Conservation (phyloP, 2,797 vertebrate species). For the Myripristis jacobus region DNA sequence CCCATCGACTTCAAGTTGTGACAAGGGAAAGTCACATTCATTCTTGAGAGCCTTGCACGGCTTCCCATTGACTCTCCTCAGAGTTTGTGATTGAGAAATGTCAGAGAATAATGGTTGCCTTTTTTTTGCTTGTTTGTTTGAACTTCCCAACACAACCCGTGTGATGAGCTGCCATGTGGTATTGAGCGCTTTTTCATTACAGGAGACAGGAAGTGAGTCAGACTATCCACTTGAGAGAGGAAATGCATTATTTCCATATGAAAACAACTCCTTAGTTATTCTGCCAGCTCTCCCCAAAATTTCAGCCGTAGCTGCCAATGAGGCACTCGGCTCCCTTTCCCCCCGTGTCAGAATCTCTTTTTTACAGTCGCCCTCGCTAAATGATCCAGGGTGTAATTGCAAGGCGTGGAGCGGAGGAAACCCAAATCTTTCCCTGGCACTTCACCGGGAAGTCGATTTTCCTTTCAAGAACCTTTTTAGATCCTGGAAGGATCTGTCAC, state of each 20-base stretch:
- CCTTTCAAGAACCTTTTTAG: constrained; percentile 44
- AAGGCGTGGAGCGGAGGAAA: constrained; percentile 6
- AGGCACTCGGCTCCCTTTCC: constrained; percentile 11
- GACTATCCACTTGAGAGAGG: constrained; percentile 16
- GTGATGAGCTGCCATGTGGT: constrained; percentile 23
- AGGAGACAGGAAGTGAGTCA: constrained; percentile 36
- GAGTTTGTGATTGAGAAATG: constrained; percentile 27
- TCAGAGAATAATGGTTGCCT: constrained; percentile 14
- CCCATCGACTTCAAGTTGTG: too few relatives aligned
- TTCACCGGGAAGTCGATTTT: constrained; percentile 16
- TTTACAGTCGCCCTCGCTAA: constrained; percentile 15
- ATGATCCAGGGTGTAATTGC: constrained; percentile 22
- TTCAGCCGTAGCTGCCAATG: constrained; percentile 9
- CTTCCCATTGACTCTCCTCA: background rate
- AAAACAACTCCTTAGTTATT: constrained; percentile 33
- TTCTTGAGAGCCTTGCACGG: constrained; percentile 13
- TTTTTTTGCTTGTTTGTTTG: constrained; percentile 9
- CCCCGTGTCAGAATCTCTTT: constrained; percentile 27
- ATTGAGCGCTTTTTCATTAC: constrained; percentile 47
- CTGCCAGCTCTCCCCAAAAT: constrained; percentile 23
- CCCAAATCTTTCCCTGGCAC: constrained; percentile 19
- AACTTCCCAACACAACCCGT: constrained; percentile 23
- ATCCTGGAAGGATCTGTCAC: constrained; percentile 13
- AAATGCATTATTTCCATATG: constrained; percentile 43
- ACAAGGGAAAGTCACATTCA: constrained; percentile 27